A percentile compares a stretch with the other conserved stretches of the same genome.
These are phyloP conservation scores for Dufourea novaeangliae DNA, from an alignment of 1,140 invertebrate genomes.

Conservation along the genomic window DNA sequence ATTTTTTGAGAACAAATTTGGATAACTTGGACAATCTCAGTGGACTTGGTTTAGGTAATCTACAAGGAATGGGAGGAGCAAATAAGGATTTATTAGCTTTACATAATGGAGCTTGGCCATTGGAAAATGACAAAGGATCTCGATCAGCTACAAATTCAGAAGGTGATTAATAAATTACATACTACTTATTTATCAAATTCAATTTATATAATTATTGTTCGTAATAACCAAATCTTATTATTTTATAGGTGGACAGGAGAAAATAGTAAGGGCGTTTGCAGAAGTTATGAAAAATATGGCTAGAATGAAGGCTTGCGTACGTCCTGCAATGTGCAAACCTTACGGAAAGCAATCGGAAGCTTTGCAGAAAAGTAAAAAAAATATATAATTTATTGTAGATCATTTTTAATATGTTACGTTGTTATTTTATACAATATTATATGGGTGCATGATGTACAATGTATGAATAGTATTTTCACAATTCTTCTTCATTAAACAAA, in stretches of 20 bases:
- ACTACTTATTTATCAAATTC: not conserved
- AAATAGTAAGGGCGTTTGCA: slow-evolving; percentile 90
- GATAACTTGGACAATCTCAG: slow-evolving; percentile 86
- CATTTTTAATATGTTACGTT: slow-evolving; percentile 10
- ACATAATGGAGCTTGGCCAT: slow-evolving; percentile 86
- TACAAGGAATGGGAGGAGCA: slow-evolving; percentile 78
- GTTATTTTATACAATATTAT: slow-evolving; percentile 3
- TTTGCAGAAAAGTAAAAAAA: slow-evolving; percentile 89
- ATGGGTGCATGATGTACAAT: not conserved
- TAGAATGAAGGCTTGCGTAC: slow-evolving; percentile 91
- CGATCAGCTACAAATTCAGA: slow-evolving; percentile 75
- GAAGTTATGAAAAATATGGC: slow-evolving; percentile 93
- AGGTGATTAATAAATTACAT: slow-evolving; percentile 57
- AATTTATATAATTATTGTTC: not conserved
- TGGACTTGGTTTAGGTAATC: slow-evolving; percentile 76
- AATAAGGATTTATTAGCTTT: slow-evolving; percentile 87
- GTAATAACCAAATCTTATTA: slow-evolving; percentile 13
- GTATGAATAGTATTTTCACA: not conserved
- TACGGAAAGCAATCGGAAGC: slow-evolving; percentile 94
- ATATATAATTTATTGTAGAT: slow-evolving; percentile 4
- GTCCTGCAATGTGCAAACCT: slow-evolving; percentile 93
- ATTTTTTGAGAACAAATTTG: slow-evolving; percentile 85
- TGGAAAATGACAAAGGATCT: slow-evolving; percentile 75
- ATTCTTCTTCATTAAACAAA: not conserved
- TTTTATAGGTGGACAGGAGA: slow-evolving; percentile 86